A percentile compares a stretch with the other conserved stretches of the same genome.
phyloP scores from a whole-genome alignment of 2,797 vertebrate species.

The Rhinichthys osculus region DNA sequence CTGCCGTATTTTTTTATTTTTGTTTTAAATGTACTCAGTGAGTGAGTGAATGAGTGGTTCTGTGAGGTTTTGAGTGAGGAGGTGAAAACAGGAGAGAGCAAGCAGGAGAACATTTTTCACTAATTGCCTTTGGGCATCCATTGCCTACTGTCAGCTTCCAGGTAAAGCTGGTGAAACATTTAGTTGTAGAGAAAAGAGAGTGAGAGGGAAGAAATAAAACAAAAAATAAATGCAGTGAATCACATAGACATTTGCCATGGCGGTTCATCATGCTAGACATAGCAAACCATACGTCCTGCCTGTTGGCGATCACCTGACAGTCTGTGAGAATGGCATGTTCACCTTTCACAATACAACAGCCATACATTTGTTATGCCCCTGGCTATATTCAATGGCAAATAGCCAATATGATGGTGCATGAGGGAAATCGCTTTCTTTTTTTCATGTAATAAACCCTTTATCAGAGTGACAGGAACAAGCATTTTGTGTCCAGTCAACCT shows the following conservation, averaged over 20 bases:
- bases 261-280: constrained; percentile 26
- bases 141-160: constrained; percentile 20
- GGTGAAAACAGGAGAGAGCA: not conserved
- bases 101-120: constrained; percentile 17
- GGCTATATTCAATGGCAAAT: constrained; percentile 27
- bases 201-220: not conserved
- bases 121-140: constrained; percentile 34
- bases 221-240: constrained; percentile 38
- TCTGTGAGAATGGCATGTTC: constrained; percentile 1
- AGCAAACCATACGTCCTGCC: not conserved
- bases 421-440: not conserved
- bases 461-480: constrained; percentile 40
- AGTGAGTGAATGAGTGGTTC: not conserved
- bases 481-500: constrained; percentile 32
- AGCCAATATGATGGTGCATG: not conserved
- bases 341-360: not conserved
- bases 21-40: not conserved
- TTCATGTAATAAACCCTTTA: constrained; percentile 41
- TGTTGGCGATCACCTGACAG: constrained; percentile 25
- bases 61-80: not conserved
- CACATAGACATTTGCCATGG: constrained; percentile 11
- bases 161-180: constrained; percentile 41
- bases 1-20: not conserved
- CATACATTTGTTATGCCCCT: not conserved
- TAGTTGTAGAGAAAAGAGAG: constrained; percentile 13